These are phyloP conservation scores for Amazona finschi DNA, from an alignment of 2,797 vertebrate species.

Conservation along the genomic window DNA sequence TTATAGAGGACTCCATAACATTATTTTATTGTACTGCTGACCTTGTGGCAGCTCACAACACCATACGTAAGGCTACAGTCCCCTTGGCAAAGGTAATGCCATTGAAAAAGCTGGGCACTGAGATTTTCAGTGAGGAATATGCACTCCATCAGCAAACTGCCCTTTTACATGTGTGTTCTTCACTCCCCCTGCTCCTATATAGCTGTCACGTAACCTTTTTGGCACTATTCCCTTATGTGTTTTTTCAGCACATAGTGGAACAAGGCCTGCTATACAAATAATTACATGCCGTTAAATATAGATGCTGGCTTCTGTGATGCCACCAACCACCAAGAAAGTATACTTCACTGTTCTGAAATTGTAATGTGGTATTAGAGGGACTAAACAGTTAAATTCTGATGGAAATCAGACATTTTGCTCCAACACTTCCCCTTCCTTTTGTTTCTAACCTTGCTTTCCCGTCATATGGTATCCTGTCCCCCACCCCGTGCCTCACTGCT, in stretches of 20 bases:
- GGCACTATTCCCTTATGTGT: not conserved
- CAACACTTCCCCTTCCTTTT: not conserved
- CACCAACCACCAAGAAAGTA: not conserved
- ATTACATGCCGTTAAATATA: not conserved
- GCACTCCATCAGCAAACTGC: not conserved
- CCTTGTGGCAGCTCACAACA: not conserved
- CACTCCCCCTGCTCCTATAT: not conserved
- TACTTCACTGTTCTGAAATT: not conserved
- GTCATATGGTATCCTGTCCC: not conserved
- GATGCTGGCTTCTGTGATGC: not conserved
- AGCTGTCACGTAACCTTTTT: not conserved
- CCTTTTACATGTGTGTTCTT: not conserved
- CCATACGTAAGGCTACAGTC: not conserved
- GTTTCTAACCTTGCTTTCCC: constrained; percentile 14
- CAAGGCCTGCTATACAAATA: not conserved
- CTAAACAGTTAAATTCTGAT: not conserved
- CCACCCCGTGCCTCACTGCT: not conserved
- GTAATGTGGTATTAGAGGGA: not conserved
- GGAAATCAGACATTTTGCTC: rapidly evolving
- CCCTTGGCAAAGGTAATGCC: not conserved
- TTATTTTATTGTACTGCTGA: not conserved
- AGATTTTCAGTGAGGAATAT: not conserved
- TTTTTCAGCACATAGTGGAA: not conserved
- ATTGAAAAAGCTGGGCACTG: not conserved
- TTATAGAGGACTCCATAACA: not conserved